These are phyloP conservation scores for Cremastinae sp. DNA, from an alignment of 2,888 invertebrate species.

Conservation along the genomic window DNA sequence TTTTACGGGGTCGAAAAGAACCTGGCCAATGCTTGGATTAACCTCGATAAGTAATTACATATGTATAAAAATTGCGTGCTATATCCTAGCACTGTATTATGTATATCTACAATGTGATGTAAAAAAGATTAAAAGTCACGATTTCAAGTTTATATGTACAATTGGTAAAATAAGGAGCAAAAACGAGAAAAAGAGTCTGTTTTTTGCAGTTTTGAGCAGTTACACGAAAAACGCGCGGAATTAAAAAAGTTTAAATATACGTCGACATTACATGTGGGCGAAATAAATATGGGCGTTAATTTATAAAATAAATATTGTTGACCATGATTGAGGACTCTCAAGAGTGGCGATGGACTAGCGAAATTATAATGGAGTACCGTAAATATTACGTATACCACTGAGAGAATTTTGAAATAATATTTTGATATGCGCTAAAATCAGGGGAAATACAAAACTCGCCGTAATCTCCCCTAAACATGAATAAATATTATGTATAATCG, in stretches of 20 bases:
- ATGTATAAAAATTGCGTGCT: constrained; percentile 11
- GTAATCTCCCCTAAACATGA: constrained; percentile 38
- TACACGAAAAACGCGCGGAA: constrained; percentile 17
- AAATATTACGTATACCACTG: neutral
- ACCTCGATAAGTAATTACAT: neutral
- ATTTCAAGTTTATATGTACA: constrained; percentile 24
- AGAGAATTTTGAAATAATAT: constrained; percentile 1
- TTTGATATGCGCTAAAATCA: constrained; percentile 20
- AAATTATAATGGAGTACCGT: constrained; percentile 17
- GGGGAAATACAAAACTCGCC: constrained; percentile 43
- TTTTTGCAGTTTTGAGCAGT: constrained; percentile 4
- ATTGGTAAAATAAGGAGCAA: neutral
- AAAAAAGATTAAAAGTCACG: constrained; percentile 23
- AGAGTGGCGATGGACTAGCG: constrained; percentile 26
- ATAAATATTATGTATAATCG: constrained; percentile 49
- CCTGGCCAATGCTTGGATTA: neutral
- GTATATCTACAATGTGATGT: constrained; percentile 33
- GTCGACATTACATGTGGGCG: neutral
- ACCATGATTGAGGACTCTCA: constrained; percentile 7
- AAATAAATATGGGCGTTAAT: constrained; percentile 33
- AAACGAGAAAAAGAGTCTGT: constrained; percentile 9
- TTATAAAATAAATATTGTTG: constrained; percentile 18
- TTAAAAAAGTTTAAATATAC: neutral
- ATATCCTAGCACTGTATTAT: constrained; percentile 2
- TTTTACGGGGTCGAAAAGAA: neutral